Evolutionary conservation across 1,140 invertebrate genomes (phyloP), one percentile per base, ranked within the genome.

Genomic region (Matsumurasca onukii): DNA sequence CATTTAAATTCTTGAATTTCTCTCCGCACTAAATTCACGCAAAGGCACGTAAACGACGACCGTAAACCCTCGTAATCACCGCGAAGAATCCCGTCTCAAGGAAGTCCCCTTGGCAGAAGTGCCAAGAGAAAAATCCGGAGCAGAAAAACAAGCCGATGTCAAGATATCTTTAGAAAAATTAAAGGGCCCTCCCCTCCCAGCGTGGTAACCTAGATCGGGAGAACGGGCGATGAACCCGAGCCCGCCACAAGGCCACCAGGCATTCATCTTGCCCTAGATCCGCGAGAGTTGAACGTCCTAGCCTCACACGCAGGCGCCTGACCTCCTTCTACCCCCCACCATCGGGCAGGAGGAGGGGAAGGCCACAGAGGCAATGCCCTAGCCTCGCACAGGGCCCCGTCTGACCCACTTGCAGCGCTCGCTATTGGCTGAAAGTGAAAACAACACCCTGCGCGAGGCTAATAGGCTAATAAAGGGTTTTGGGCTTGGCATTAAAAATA

Each of bases 391-490:
- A 78, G 77, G 79, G 79, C 76, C 77, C 76, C 78, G 76, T 76
- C 78, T 80, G 81, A 79, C 80, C 80, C 80, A 80, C 80, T 81
- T 81, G 78, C 78, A 76, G 73, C 75, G 78, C 77, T 80, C 77
- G 80, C 34, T 68, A 55, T 61, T 20, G 31, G 51, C 59, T 68
- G 67, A 81, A 82, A 81, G 81, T 82, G 81, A 81, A 82, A 81
- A 80, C 78, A 76, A 39, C 75, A 67, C 69, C 73, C 69, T 67
- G 55, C 25, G 15, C 31, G 72, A 75, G 72, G 66, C 69, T 72
- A 68, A 30, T 31, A 45, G 66, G 30, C 61, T 45, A n/a, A 12
- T 45, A 12, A 45, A 12, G 39, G 9, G 9, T 45, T n/a, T 12
- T 45, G 39, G 39, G 39, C 9, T 45, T n/a, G n/a, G n/a, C n/a